A percentile compares a stretch with the other conserved stretches of the same genome.
phyloP scores from a whole-genome alignment of 2,888 invertebrate genomes.

The Melanostoma mellinum region DNA sequence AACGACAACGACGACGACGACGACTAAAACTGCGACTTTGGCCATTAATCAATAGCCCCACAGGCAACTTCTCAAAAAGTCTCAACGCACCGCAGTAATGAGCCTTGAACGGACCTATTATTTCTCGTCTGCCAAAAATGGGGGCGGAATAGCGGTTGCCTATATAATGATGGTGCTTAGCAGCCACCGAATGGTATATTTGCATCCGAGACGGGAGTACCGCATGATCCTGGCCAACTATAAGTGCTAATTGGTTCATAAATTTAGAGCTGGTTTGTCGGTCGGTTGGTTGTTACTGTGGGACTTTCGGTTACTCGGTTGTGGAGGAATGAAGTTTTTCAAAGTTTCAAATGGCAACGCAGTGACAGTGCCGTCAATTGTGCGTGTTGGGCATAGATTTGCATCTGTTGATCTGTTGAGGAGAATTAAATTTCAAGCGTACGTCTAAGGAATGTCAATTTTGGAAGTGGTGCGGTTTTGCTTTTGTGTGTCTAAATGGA shows the following conservation, averaged over 20 bases:
- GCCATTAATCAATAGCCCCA: constrained; percentile 43
- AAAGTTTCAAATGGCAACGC: constrained; percentile 24
- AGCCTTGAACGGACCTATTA: constrained; percentile 36
- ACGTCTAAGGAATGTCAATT: constrained; percentile 23
- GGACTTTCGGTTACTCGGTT: too few species aligned
- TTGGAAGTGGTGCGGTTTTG: too few species aligned
- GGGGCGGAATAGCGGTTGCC: constrained; percentile 30
- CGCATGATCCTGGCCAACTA: constrained; percentile 16
- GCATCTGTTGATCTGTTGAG: constrained; percentile 11
- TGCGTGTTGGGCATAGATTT: constrained; percentile 47
- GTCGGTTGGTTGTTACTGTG: too few species aligned
- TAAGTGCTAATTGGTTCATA: constrained; percentile 55
- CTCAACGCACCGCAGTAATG: constrained; percentile 33
- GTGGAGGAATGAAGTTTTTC: neutral
- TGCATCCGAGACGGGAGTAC: constrained; percentile 30
- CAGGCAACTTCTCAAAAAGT: constrained; percentile 36
- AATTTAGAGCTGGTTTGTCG: constrained; percentile 28
- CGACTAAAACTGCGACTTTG: constrained; percentile 24
- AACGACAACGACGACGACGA: neutral
- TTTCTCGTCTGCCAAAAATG: constrained; percentile 45
- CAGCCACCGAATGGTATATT: constrained; percentile 28
- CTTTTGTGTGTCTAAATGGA: too few species aligned
- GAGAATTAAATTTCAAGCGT: constrained; percentile 47
- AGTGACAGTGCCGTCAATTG: constrained; percentile 15
- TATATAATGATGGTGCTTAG: neutral